phyloP scores from a whole-genome alignment of 2,888 invertebrate species.

The Emmelina monodactyla region DNA sequence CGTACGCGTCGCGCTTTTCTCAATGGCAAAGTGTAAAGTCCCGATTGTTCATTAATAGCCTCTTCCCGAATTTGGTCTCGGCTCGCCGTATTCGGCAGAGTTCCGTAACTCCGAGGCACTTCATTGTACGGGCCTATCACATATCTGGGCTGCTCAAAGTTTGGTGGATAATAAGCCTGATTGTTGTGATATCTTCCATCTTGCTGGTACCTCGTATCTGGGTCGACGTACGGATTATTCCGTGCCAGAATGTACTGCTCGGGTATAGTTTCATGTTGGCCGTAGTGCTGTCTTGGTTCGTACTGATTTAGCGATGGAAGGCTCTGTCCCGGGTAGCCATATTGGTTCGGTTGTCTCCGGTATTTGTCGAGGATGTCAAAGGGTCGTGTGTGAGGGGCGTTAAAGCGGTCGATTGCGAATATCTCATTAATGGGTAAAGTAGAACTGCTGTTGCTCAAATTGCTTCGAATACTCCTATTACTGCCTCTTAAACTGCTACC shows the following conservation, averaged over 20 bases:
- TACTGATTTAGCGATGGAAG: slow-evolving; percentile 45
- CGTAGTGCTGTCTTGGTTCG: slow-evolving; percentile 18
- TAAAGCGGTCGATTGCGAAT: slow-evolving; percentile 50
- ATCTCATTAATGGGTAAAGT: slow-evolving; percentile 48
- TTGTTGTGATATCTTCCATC: slow-evolving; percentile 17
- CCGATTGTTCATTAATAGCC: slow-evolving; percentile 23
- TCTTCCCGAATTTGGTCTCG: slow-evolving; percentile 21
- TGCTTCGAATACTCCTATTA: slow-evolving; percentile 45
- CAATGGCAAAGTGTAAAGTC: slow-evolving; percentile 39
- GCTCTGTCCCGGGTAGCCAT: slow-evolving; percentile 51
- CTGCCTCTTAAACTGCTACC: slow-evolving; percentile 47
- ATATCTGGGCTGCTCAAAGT: slow-evolving; percentile 22
- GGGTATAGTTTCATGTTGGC: slow-evolving; percentile 16
- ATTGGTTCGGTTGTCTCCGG: slow-evolving; percentile 36
- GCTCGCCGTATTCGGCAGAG: slow-evolving; percentile 32
- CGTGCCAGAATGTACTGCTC: slow-evolving; percentile 23
- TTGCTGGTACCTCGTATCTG: neutral
- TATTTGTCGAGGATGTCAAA: slow-evolving; percentile 50
- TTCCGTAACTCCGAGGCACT: slow-evolving; percentile 31
- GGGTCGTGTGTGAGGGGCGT: slow-evolving; percentile 42
- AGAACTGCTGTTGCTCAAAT: slow-evolving; percentile 34
- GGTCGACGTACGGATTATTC: slow-evolving; percentile 35
- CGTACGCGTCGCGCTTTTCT: slow-evolving; percentile 46
- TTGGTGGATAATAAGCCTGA: slow-evolving; percentile 21
- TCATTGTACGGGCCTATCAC: slow-evolving; percentile 30